Base-by-base conservation (phyloP, 2,113 vertebrate genomes). In the Psilopogon haemacephalus region DNA sequence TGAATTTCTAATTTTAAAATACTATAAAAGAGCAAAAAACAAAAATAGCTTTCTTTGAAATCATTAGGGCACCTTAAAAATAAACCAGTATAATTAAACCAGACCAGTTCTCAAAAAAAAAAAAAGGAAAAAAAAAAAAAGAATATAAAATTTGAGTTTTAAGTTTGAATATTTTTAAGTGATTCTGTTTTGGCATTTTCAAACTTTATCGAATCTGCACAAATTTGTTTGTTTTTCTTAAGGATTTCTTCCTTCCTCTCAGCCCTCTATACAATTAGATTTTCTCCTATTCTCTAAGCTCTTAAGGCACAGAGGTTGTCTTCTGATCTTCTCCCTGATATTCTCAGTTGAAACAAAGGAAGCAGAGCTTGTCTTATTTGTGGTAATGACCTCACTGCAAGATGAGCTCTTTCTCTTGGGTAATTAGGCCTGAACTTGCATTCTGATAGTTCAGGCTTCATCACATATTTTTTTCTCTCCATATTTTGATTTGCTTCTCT, bases 1-100 rank as follows among this genome's bases (percentile, higher is more conserved):
- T 35, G 69, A 84, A 86, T 88, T 93, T 86, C 60, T 92, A 74
- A 86, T 76, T 38, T n/a, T 38, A 93, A 90, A 93, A 91, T 86
- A 82, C 37, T 56, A 20, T 24, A 90, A 42, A 86, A 37, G 35
- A 88, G 37, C 44, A 73, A 86, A 96, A 96, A 88, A 77, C 27
- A 40, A 62, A 90, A 95, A 55, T 2, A 80, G 15, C 33, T 18
- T 74, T 68, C 56, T 89, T 75, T 63, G 79, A 88, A 88, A 82
- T 88, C 20, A 40, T 58, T 37, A 62, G 10, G 33, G 35, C 48
- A 50, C 60, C 56, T 93, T 16, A 42, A 56, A 79, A 91, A 70
- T 65, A 54, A 78, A 89, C 42, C 23, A 7, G 4, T 87, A 15
- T 18, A 65, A 88, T 59, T 67, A 63, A 90, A 94, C 32, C 28